Evolutionary conservation across 2,113 vertebrate genomes (phyloP), one percentile per base, ranked within the genome.

Genomic region (Mohoua ochrocephala): DNA sequence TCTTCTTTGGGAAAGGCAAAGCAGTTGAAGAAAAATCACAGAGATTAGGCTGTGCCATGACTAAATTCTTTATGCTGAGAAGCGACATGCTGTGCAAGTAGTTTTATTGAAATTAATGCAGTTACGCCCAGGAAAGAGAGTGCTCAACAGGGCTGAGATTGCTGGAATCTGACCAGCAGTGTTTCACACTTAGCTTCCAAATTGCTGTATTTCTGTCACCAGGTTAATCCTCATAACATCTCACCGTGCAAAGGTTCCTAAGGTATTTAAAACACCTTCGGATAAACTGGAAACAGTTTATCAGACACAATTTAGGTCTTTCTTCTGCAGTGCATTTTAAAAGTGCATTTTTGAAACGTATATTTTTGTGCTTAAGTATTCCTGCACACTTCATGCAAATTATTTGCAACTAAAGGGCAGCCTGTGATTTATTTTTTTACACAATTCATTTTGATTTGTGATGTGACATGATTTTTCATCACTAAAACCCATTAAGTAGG

Each of bases 61-160:
- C 68, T 90, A 59, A 83, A 69, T 80, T 76, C 70, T 94, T 93
- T 69, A 73, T 57, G 54, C 87, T 90, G 81, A 91, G 54, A 91
- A 95, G 82, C 77, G 57, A 61, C 61, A 56, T 74, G 81, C 77
- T 93, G 74, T 84, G 79, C 87, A 94, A 85, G 63, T 91, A 59
- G 63, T 86, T 89, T 87, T 89, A 87, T 90, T 83, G 50, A 88
- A 95, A 96, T 91, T 69, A 96, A 91, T 88, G 75, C 79, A 85
- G 84, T 91, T 94, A 59, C 15, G 67, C 45, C 6, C 31, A 91
- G 67, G 67, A 85, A 94, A 83, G 63, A 61, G 52, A 91, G 71
- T 85, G 50, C 59, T 93, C 74, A 83, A 90, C 57, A 50, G 50
- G 81, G 60, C 49, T 59, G 54, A 85, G 77, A 79, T 68, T 85